phyloP scores from a whole-genome alignment of 2,113 vertebrate species.

The Nothoprocta pentlandii region DNA sequence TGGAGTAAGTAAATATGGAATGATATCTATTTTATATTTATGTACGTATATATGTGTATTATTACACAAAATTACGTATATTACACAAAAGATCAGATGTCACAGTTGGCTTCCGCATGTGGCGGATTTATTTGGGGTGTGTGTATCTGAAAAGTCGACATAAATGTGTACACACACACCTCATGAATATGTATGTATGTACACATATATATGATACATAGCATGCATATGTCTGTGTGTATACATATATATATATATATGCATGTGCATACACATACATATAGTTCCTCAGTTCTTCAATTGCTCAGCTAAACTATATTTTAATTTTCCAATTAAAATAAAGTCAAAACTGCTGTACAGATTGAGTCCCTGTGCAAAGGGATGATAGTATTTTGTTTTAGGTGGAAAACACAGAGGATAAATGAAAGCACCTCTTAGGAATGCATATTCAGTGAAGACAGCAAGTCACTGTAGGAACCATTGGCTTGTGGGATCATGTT shows the following conservation, averaged over 20 bases:
- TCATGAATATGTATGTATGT: too few species aligned
- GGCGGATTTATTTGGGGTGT: constrained; percentile 6
- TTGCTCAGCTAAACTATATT: background rate
- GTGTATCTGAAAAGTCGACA: background rate
- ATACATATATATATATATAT: background rate
- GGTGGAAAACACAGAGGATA: background rate
- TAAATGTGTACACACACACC: background rate
- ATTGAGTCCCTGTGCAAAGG: background rate
- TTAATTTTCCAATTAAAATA: background rate
- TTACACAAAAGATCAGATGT: constrained; percentile 29
- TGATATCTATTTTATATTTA: background rate
- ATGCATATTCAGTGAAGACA: background rate
- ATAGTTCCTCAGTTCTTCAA: background rate
- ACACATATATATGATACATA: background rate
- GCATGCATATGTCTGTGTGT: background rate
- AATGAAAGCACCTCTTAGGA: background rate
- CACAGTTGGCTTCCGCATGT: constrained; percentile 38
- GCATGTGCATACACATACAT: background rate
- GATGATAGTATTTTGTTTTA: background rate
- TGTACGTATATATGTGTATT: background rate
- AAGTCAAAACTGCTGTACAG: background rate
- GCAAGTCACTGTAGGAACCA: background rate
- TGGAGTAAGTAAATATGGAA: background rate
- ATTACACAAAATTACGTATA: background rate
- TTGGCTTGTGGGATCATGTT: background rate